These are phyloP conservation scores for fruit fly (Drosophila melanogaster) DNA, from an alignment of 1,140 invertebrate genomes.

Conservation along the genomic window Release_6_plus_ISO1_MT NC_004354.4:5609501-5610000, in stretches of 20 bases:
- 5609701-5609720: constrained; percentile 84
- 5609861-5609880: too few species aligned
- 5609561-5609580: constrained; percentile 24
- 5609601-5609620: constrained; percentile 67
- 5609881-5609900: too few species aligned
- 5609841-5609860: too few species aligned
- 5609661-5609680: constrained; percentile 39
- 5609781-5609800: background rate
- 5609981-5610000: constrained; percentile 80
- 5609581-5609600: constrained; percentile 66
- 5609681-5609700: constrained; percentile 79
- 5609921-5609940: background rate
- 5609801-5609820: too few species aligned
- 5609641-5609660: constrained; percentile 81
- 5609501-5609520: constrained; percentile 38
- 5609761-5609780: constrained; percentile 29
- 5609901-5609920: too few species aligned
- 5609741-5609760: constrained; percentile 74
- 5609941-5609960: background rate
- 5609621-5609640: constrained; percentile 58
- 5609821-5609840: too few species aligned
- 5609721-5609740: constrained; percentile 74
- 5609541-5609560: constrained; percentile 14
- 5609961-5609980: constrained; percentile 25
- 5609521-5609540: constrained; percentile 27